A percentile compares a stretch with the other conserved stretches of the same genome.
Conservation (phyloP, 2,888 invertebrate species). For the Eupithecia abbreviata region DNA sequence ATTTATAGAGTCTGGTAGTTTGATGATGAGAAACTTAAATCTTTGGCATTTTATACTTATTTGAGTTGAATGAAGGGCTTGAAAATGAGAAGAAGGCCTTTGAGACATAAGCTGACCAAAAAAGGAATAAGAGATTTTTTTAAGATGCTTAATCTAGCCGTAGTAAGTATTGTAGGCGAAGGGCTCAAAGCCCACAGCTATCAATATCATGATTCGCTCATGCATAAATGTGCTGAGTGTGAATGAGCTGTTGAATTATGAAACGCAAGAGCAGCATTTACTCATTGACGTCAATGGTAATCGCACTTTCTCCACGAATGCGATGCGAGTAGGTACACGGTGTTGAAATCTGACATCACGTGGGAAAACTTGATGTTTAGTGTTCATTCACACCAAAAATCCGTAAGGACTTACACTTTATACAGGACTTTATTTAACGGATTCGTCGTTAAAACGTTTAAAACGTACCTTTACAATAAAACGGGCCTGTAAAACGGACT, state of each 20-base stretch:
- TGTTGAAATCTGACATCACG: slow-evolving; percentile 47
- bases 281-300: slow-evolving; percentile 72
- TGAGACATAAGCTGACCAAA: not conserved
- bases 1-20: not conserved
- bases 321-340: slow-evolving; percentile 36
- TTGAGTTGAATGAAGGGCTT: not conserved
- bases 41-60: not conserved
- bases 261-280: slow-evolving; percentile 54
- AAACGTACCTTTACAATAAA: no score
- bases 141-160: not conserved
- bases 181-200: not conserved
- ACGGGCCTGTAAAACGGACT: no score
- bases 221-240: slow-evolving; percentile 3
- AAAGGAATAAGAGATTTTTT: not conserved
- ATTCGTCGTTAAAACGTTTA: no score
- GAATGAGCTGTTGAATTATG: slow-evolving; percentile 55
- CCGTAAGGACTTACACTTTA: no score
- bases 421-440: no score
- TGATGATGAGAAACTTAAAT: not conserved
- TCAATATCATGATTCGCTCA: not conserved
- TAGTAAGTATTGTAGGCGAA: not conserved
- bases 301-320: slow-evolving; percentile 70
- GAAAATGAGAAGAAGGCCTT: no score
- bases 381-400: not conserved
- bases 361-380: slow-evolving; percentile 47